A percentile compares a stretch with the other conserved stretches of the same genome.
Conservation (phyloP, 1,140 invertebrate species). For the Hycleus cichorii region DNA sequence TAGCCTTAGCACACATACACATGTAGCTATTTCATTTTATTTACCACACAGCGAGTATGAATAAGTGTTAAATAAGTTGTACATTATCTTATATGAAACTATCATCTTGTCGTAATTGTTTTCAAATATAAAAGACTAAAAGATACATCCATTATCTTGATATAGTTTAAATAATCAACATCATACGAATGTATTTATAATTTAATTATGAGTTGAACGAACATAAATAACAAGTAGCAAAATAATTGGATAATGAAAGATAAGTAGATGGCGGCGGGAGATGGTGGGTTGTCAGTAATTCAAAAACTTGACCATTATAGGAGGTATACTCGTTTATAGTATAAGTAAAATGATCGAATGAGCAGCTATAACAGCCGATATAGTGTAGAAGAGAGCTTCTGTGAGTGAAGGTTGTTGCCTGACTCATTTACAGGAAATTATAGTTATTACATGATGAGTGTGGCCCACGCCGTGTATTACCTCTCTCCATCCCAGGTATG, state of each 20-base stretch:
- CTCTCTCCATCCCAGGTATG: conserved; percentile 1
- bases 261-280: conserved; percentile 9
- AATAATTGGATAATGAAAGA: conserved; percentile 14
- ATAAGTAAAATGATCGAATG: background rate
- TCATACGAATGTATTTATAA: background rate
- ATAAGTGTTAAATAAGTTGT: too few species aligned
- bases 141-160: too few species aligned
- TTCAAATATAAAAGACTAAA: too few species aligned
- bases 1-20: too few species aligned
- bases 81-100: too few species aligned
- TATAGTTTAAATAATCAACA: too few species aligned
- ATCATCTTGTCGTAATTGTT: too few species aligned
- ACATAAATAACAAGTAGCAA: conserved; percentile 15
- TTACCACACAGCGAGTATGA: too few species aligned
- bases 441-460: conserved; percentile 19
- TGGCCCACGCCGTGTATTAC: conserved; percentile 22
- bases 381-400: conserved; percentile 4
- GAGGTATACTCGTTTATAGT: too few species aligned
- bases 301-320: conserved; percentile 5
- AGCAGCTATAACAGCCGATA: conserved; percentile 10
- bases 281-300: conserved; percentile 4
- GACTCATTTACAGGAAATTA: conserved; percentile 27
- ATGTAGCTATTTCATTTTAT: too few species aligned
- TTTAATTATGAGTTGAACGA: conserved; percentile 9
- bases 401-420: conserved; percentile 23